Evolutionary conservation across 2,113 vertebrate species (phyloP).

Genomic region (Epinephelus lanceolatus): DNA sequence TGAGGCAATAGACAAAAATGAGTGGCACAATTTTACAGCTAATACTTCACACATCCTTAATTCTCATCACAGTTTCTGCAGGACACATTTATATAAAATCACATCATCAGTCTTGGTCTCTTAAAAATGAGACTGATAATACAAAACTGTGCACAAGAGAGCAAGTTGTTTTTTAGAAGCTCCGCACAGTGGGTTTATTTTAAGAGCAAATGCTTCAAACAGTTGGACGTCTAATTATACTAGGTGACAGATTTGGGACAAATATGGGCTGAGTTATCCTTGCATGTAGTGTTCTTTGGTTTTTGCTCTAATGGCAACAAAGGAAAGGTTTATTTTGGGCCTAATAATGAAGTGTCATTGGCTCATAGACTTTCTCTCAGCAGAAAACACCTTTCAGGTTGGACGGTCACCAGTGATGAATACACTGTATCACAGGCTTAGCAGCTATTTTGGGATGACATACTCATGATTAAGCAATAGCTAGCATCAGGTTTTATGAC

Average conservation of each 20-base stretch:
- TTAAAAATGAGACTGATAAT: neutral
- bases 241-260: conserved; percentile 25
- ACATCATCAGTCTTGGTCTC: neutral
- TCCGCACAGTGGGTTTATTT: neutral
- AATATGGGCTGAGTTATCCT: conserved; percentile 1
- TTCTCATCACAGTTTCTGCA: neutral
- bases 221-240: conserved; percentile 14
- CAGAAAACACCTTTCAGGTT: neutral
- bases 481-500: conserved; percentile 48
- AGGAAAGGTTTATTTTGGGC: neutral
- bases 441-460: conserved; percentile 39
- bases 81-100: neutral
- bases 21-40: neutral
- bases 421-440: conserved; percentile 11
- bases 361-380: neutral
- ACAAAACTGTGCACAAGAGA: neutral
- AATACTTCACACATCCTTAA: neutral
- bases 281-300: neutral
- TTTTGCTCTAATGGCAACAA: neutral
- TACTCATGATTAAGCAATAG: conserved; percentile 24
- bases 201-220: conserved; percentile 17
- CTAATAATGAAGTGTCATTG: conserved; percentile 1
- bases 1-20: neutral
- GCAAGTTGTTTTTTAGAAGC: neutral
- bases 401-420: conserved; percentile 26